Percentiles rank a stretch among this genome's conserved stretches.
phyloP scores from a whole-genome alignment of 2,797 vertebrate genomes.

The Nyctalus aviator region DNA sequence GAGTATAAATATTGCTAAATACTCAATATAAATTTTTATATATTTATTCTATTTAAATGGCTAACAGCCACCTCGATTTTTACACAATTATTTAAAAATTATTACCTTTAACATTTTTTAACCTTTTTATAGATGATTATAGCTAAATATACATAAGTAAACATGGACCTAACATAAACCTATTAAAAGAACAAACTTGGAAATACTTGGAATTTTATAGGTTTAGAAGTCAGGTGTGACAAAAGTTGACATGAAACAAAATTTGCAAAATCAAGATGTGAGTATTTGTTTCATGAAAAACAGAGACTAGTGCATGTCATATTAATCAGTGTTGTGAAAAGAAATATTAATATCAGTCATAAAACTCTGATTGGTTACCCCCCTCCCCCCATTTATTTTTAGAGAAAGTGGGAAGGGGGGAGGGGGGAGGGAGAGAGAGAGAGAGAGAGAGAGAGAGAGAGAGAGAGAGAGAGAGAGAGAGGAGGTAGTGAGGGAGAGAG shows the following conservation, averaged over 20 bases:
- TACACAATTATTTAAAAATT: background rate
- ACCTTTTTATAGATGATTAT: background rate
- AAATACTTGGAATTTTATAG: background rate
- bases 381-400: too few species aligned
- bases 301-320: background rate
- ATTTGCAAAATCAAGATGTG: background rate
- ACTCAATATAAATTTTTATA: background rate
- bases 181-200: background rate
- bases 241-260: background rate
- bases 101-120: background rate
- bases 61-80: background rate
- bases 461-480: too few species aligned
- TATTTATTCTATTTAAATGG: background rate
- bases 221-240: background rate
- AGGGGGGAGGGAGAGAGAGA: too few species aligned
- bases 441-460: too few species aligned
- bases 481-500: too few species aligned
- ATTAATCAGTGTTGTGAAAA: background rate
- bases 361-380: background rate
- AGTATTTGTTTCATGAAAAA: slow-evolving; percentile 29
- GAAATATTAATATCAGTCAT: background rate
- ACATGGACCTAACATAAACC: background rate
- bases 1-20: background rate
- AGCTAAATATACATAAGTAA: slow-evolving; percentile 41
- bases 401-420: too few species aligned